Conservation (phyloP, 2,113 vertebrate genomes). For the Microtus pennsylvanicus region DNA sequence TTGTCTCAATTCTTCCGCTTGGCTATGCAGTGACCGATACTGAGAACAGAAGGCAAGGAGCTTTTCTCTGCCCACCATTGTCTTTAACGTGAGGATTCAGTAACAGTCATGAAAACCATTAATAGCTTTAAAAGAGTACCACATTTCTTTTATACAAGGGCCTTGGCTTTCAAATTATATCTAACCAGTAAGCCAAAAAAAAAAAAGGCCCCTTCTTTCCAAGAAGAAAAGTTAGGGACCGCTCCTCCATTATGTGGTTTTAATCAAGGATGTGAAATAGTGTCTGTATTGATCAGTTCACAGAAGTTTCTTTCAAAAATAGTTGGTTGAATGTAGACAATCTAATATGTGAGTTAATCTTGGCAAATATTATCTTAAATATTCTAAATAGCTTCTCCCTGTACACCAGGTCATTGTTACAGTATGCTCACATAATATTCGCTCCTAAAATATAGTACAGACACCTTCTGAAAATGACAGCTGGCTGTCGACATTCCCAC, state of each 20-base stretch:
- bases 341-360: not conserved
- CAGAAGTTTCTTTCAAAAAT: not conserved
- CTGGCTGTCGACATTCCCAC: not conserved
- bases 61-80: not conserved
- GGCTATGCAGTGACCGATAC: not conserved
- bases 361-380: constrained; percentile 7
- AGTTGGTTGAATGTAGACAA: not conserved
- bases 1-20: not conserved
- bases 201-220: not conserved
- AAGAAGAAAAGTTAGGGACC: not conserved
- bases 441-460: not conserved
- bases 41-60: not conserved
- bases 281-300: not conserved
- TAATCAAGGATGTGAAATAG: constrained; percentile 3
- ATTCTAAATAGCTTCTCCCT: not conserved
- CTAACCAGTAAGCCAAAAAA: not conserved
- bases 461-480: not conserved
- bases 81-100: not conserved
- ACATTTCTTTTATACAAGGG: not conserved
- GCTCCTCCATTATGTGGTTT: not conserved
- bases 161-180: not conserved
- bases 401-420: not conserved
- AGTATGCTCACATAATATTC: not conserved
- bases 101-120: not conserved
- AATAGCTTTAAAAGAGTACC: not conserved